Evolutionary conservation across 2,797 vertebrate species (phyloP).

Genomic region (Myotis myotis): DNA sequence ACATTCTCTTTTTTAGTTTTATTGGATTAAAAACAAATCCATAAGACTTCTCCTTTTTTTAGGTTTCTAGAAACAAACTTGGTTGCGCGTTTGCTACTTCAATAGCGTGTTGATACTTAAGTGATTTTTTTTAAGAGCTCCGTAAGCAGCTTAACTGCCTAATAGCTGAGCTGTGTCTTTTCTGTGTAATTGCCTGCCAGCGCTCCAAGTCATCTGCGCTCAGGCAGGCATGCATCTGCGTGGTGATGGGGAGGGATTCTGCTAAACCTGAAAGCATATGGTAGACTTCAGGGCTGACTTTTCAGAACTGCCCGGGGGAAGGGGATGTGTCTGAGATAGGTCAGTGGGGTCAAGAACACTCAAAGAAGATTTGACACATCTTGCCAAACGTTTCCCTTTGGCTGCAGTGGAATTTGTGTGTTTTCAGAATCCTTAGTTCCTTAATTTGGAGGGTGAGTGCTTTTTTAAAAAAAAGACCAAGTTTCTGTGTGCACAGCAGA

Average conservation of each 20-base stretch:
- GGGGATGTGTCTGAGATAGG: neutral
- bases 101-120: conserved; percentile 19
- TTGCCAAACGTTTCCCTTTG: neutral
- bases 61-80: neutral
- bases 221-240: conserved; percentile 56
- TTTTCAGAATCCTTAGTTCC: conserved; percentile 19
- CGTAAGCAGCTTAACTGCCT: conserved; percentile 50
- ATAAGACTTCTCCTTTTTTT: neutral
- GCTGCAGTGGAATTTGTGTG: neutral
- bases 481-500: neutral
- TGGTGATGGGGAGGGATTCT: conserved; percentile 56
- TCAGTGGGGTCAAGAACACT: neutral
- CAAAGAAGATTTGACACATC: neutral
- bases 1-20: neutral
- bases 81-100: neutral
- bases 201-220: conserved; percentile 20
- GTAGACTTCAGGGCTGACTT: neutral
- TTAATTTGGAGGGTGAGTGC: neutral
- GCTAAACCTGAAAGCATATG: conserved; percentile 50
- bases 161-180: conserved; percentile 75
- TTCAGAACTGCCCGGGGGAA: neutral
- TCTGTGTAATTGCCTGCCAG: conserved; percentile 66
- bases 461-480: neutral
- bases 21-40: neutral
- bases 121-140: conserved; percentile 57